phyloP scores from a whole-genome alignment of 2,888 invertebrate species.

The Onthophagus sagittarius region DNA sequence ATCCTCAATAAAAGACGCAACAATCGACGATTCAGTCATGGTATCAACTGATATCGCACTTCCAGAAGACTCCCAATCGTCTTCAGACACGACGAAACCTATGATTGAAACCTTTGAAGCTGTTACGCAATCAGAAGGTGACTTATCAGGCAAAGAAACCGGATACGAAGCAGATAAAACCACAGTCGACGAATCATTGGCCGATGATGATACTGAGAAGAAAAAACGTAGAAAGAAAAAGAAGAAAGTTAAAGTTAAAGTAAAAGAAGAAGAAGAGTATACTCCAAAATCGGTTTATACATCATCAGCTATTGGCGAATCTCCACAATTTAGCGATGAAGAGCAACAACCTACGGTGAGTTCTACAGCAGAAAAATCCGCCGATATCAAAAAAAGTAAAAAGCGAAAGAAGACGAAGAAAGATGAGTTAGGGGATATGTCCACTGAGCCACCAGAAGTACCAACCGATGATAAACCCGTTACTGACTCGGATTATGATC shows the following conservation, averaged over 20 bases:
- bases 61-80: slow-evolving; percentile 48
- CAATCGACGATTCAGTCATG: slow-evolving; percentile 51
- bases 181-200: slow-evolving; percentile 56
- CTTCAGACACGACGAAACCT: slow-evolving; percentile 55
- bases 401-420: slow-evolving; percentile 45
- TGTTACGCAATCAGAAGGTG: slow-evolving; percentile 40
- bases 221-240: slow-evolving; percentile 47
- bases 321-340: slow-evolving; percentile 47
- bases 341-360: slow-evolving; percentile 32
- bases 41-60: slow-evolving; percentile 55
- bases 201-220: slow-evolving; percentile 45
- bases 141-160: slow-evolving; percentile 52
- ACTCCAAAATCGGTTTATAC: slow-evolving; percentile 50
- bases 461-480: slow-evolving; percentile 14
- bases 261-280: slow-evolving; percentile 50
- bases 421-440: slow-evolving; percentile 35
- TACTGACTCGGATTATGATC: slow-evolving; percentile 22
- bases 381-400: slow-evolving; percentile 37
- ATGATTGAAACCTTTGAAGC: slow-evolving; percentile 49
- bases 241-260: slow-evolving; percentile 50
- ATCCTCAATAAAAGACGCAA: slow-evolving; percentile 35
- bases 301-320: slow-evolving; percentile 40
- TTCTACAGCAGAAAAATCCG: slow-evolving; percentile 31
- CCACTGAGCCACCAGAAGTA: slow-evolving; percentile 34
- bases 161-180: slow-evolving; percentile 74